These are phyloP conservation scores for Oscheius myriophilus DNA, from an alignment of 2,888 invertebrate genomes.

Conservation along the genomic window DNA sequence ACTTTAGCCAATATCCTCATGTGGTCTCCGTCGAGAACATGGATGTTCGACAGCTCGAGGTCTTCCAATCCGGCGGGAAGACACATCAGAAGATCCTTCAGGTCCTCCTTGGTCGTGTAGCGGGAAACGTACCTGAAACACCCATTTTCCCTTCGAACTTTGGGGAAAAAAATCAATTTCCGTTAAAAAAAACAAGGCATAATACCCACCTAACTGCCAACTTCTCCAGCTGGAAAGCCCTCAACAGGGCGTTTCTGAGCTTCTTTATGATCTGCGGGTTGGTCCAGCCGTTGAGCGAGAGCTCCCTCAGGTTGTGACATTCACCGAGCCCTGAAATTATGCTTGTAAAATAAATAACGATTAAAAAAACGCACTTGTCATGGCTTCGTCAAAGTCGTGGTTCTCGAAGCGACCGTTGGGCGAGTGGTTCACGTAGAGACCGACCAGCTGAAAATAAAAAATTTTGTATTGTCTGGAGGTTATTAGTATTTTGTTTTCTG, in stretches of 20 bases:
- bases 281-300: conserved; percentile 15
- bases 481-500: too few relatives aligned
- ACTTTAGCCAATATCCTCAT: conserved; percentile 10
- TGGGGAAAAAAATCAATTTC: neutral
- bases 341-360: neutral
- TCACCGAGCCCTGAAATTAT: neutral
- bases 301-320: neutral
- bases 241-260: neutral
- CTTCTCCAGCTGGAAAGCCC: conserved; percentile 14
- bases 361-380: neutral
- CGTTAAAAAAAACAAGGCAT: neutral
- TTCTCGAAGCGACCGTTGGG: conserved; percentile 14
- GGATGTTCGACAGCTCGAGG: conserved; percentile 9
- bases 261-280: conserved; percentile 3
- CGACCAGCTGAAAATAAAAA: neutral
- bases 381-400: conserved; percentile 13
- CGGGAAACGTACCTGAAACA: conserved; percentile 11
- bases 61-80: conserved; percentile 11
- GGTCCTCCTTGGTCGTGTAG: neutral
- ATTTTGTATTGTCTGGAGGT: neutral
- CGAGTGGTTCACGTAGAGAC: conserved; percentile 10
- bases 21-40: conserved; percentile 15
- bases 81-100: neutral
- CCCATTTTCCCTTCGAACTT: neutral
- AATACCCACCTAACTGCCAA: conserved; percentile 9